A percentile compares a stretch with the other conserved stretches of the same genome.
Evolutionary conservation across 2,113 vertebrate genomes (phyloP).

Genomic region (Mola mola): DNA sequence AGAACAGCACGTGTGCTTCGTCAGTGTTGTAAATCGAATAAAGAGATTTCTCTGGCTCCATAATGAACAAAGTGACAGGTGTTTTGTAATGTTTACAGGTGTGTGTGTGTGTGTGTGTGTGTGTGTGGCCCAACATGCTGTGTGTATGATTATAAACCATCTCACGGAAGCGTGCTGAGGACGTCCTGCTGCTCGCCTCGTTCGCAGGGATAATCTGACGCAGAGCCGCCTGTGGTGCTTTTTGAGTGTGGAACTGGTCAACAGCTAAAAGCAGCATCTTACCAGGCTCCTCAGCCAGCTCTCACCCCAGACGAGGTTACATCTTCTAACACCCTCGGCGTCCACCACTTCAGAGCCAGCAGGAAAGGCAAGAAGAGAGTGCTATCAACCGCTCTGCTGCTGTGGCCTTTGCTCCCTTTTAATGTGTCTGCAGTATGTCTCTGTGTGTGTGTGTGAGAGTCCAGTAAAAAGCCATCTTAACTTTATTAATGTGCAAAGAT

Average conservation of each 20-base stretch:
- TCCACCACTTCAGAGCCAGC: constrained; percentile 10
- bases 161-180: constrained; percentile 49
- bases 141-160: constrained; percentile 49
- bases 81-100: too few relatives aligned
- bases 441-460: neutral
- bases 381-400: neutral
- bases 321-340: constrained; percentile 41
- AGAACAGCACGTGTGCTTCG: too few relatives aligned
- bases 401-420: neutral
- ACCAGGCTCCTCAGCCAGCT: constrained; percentile 19
- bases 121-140: constrained; percentile 36
- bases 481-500: constrained; percentile 24
- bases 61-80: too few relatives aligned
- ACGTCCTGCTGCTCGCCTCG: constrained; percentile 43
- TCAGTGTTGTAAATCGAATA: too few relatives aligned
- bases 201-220: constrained; percentile 71
- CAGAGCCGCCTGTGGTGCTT: constrained; percentile 57
- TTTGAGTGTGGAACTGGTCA: constrained; percentile 56
- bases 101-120: constrained; percentile 34
- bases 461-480: constrained; percentile 13
- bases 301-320: constrained; percentile 53
- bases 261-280: constrained; percentile 70
- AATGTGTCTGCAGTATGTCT: neutral
- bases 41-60: too few relatives aligned
- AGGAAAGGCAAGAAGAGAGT: neutral